Evolutionary conservation across 2,797 vertebrate genomes (phyloP), one percentile per base, ranked within the genome.

Genomic region (Dendrocincla tyrannina): DNA sequence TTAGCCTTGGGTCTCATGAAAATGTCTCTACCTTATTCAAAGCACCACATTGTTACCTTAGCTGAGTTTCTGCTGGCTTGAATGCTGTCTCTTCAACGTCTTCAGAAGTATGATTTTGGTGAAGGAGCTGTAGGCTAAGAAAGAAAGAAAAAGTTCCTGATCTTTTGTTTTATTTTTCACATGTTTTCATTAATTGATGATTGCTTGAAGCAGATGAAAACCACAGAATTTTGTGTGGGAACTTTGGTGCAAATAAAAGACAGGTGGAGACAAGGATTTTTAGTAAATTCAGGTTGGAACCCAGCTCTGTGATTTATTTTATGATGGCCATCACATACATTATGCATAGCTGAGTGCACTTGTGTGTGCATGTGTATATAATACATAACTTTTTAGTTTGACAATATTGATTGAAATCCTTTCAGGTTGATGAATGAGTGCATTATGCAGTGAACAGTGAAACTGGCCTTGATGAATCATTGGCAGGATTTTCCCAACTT

Each of bases 401-500:
- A 91, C 76, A 76, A 4, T 59, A 92, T 55, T 88, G 89, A 93
- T 59, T 84, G 55, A 92, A 93, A 84, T 37, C 59, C 85, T 80
- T 76, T 84, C 25, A 25, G 58, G 78, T 76, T 96, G 93, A 94
- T 84, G 89, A 63, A 84, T 73, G 88, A 75, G 50, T 52, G 62
- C 66, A 63, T 81, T 76, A 67, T 60, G 85, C 89, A 92, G 68
- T n/a, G 64, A 93, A 55, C 53, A 88, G 73, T 81, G 66, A 91
- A 95, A 93, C 39, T 58, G 62, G 42, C 42, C 66, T 55, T 81
- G 91, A 73, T 91, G 85, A 93, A 82, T 60, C 89, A 86, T 9
- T 91, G 76, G 73, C 69, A 90, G 76, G 89, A 85, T 92, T 88
- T 93, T 92, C 88, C 82, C 73, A 81, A 23, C 69, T 88, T 92